Percentiles rank a stretch among this genome's conserved stretches.
phyloP scores from a whole-genome alignment of 2,797 vertebrate species.

The Vireo griseus region DNA sequence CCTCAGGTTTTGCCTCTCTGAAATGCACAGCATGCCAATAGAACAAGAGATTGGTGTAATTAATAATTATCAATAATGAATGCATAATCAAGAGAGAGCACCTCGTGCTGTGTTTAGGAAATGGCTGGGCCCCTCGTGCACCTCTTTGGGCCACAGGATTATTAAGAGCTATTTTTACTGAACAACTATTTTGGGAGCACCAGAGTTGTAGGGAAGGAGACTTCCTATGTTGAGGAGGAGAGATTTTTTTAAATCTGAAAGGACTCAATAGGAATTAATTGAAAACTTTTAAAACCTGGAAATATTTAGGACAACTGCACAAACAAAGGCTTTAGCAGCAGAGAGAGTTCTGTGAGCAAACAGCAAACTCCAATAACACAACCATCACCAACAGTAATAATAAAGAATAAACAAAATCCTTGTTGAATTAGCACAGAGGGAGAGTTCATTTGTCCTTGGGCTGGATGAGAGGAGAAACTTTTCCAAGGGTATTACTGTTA shows the following conservation, averaged over 20 bases:
- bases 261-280: neutral
- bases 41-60: neutral
- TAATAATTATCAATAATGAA: slow-evolving; percentile 40
- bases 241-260: neutral
- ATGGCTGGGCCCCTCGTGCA: neutral
- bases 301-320: neutral
- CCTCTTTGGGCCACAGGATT: neutral
- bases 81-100: slow-evolving; percentile 9
- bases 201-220: neutral
- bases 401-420: slow-evolving; percentile 24
- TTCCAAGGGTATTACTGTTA: neutral
- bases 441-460: slow-evolving; percentile 5
- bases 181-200: neutral
- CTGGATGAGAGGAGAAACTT: neutral
- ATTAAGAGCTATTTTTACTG: neutral
- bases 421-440: slow-evolving; percentile 27
- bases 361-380: neutral
- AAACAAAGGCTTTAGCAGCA: neutral
- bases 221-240: neutral
- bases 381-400: neutral
- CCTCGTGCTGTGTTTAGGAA: neutral
- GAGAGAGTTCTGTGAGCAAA: neutral
- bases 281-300: neutral
- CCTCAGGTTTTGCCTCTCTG: neutral
- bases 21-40: neutral